These are phyloP conservation scores for Haemorhous mexicanus DNA, from an alignment of 2,113 vertebrate species.

Conservation along the genomic window DNA sequence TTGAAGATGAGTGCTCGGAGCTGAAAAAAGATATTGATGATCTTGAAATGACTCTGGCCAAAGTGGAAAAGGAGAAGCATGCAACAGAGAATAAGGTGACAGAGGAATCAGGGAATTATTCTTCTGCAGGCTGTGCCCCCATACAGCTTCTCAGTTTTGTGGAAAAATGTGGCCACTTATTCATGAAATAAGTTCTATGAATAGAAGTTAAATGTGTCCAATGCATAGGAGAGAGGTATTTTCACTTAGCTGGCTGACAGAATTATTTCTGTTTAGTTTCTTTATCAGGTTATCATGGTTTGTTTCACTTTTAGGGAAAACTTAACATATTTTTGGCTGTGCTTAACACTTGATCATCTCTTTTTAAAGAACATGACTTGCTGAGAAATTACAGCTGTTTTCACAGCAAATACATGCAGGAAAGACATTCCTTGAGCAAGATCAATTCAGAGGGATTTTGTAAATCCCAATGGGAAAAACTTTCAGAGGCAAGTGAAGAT, in stretches of 20 bases:
- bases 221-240: not conserved
- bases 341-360: not conserved
- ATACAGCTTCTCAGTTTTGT: not conserved
- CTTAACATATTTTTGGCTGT: not conserved
- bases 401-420: not conserved
- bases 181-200: not conserved
- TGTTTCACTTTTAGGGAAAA: not conserved
- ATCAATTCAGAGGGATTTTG: not conserved
- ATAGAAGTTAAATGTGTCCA: not conserved
- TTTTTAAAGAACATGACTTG: not conserved
- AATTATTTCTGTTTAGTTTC: not conserved
- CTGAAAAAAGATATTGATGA: slow-evolving; percentile 87
- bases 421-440: not conserved
- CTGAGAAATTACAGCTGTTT: not conserved
- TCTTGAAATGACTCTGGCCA: slow-evolving; percentile 79
- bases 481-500: not conserved
- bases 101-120: not conserved
- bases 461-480: not conserved
- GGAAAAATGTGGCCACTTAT: not conserved
- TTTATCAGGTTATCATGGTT: not conserved
- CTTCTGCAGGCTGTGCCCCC: not conserved
- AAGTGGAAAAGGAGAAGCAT: slow-evolving; percentile 86
- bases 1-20: slow-evolving; percentile 82
- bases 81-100: slow-evolving; percentile 83
- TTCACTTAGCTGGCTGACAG: not conserved